Base-by-base conservation (phyloP, 2,797 vertebrate species). In the Acanthopagrus latus region DNA sequence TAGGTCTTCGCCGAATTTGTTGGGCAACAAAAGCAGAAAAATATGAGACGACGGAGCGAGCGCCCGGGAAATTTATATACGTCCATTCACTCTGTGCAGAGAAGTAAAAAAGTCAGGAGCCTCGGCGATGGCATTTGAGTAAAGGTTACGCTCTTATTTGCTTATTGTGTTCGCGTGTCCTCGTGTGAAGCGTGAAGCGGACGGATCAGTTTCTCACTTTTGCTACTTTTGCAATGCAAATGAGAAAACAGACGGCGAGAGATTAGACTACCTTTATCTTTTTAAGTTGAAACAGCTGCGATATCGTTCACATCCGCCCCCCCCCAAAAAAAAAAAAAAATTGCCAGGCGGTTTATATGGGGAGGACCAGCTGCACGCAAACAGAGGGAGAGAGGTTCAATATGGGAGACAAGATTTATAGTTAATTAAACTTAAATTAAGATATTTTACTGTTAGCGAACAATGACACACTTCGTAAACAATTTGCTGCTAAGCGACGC, bases 81-180 rank as follows among this genome's bases (percentile, higher is more conserved):
- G 57, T 58, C 52, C 70, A 33, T 83, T 86, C 54, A 78, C 74
- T 84, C 69, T 69, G 63, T 73, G 74, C 57, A 70, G 70, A 81
- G 71, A 89, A 64, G 60, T 25, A 33, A 81, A 82, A 83, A 89
- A 84, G 83, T 80, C 82, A 81, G 88, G 74, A 50, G 74, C 55
- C 70, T 80, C 78, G 66, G 78, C n/a, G 2, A 76, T 80, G 85
- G 80, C 82, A 91, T 89, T 91, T 92, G 41, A 75, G 73, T 76
- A 91, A 94, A 92, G 90, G 89, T 93, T 89, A 87, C 77, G 55
- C 81, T 58, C 68, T 76, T 77, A 64, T 86, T 83, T 82, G 69
- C 71, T 84, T 86, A 71, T 86, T 84, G 86, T 80, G 76, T 82
- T 80, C 78, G 46, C 21, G 74, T 67, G 29, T 33, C 29, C 5